A percentile compares a stretch with the other conserved stretches of the same genome.
These are phyloP conservation scores for Elgaria multicarinata DNA, from an alignment of 2,113 vertebrate genomes.

Conservation along the genomic window DNA sequence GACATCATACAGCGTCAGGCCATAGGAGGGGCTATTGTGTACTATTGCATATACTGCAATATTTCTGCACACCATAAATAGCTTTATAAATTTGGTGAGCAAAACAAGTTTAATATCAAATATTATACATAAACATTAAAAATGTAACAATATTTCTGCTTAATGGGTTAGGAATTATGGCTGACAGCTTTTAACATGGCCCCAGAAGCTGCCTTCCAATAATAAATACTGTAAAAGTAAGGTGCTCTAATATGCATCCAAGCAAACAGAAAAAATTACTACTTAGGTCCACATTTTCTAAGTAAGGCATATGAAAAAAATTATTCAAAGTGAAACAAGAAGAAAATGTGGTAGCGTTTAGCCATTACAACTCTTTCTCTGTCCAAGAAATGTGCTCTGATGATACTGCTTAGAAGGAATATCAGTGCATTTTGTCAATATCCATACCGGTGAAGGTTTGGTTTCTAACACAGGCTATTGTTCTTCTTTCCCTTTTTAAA, in stretches of 20 bases:
- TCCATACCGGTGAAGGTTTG: background rate
- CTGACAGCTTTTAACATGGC: background rate
- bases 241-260: background rate
- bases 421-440: background rate
- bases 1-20: constrained; percentile 55
- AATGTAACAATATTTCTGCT: constrained; percentile 2
- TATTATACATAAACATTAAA: background rate
- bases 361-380: background rate
- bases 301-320: background rate
- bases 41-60: background rate
- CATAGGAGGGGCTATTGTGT: constrained; percentile 39
- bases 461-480: constrained; percentile 35
- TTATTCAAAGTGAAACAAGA: background rate
- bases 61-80: constrained; percentile 30
- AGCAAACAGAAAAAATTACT: rapidly evolving
- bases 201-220: background rate
- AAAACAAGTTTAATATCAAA: background rate
- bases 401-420: background rate
- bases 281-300: background rate
- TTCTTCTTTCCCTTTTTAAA: background rate
- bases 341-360: background rate
- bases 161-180: background rate
- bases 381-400: background rate
- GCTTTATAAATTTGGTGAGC: constrained; percentile 13
- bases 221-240: background rate